Percentiles rank a stretch among this genome's conserved stretches.
Evolutionary conservation across 2,113 vertebrate genomes (phyloP).

Genomic region (Hypocryptadius cinnamomeus): DNA sequence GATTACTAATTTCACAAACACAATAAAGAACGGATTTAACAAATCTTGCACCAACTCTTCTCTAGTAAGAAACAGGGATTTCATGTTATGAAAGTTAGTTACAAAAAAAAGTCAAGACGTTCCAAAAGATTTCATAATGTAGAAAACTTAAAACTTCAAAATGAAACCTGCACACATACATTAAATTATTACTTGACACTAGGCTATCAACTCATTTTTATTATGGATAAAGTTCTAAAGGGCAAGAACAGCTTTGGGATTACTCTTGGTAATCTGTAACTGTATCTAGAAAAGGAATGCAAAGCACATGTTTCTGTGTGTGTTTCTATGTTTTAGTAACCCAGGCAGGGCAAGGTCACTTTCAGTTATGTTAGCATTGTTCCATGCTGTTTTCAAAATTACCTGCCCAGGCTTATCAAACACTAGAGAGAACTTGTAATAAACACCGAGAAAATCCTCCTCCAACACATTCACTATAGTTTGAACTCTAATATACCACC

Average conservation of each 20-base stretch:
- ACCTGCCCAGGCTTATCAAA: not conserved
- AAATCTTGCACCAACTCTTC: not conserved
- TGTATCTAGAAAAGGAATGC: not conserved
- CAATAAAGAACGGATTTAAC: not conserved
- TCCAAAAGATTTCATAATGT: not conserved
- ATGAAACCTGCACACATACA: not conserved
- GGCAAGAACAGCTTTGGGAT: not conserved
- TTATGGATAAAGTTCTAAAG: not conserved
- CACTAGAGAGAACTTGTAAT: not conserved
- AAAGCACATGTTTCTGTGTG: rapidly evolving
- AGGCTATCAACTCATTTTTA: not conserved
- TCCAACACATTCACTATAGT: not conserved
- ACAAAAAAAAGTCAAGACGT: not conserved
- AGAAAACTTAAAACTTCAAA: not conserved
- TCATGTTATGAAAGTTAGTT: not conserved
- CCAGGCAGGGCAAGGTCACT: not conserved
- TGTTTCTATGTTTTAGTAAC: not conserved
- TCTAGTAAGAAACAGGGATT: not conserved
- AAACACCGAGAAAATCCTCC: not conserved
- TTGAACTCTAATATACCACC: not conserved
- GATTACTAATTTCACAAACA: not conserved
- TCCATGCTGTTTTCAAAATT: not conserved
- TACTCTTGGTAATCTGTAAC: not conserved
- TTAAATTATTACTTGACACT: not conserved
- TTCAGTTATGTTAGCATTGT: not conserved